Percentiles rank a stretch among this genome's conserved stretches.
These are phyloP conservation scores for Pteronura brasiliensis DNA, from an alignment of 2,113 vertebrate genomes.

Conservation along the genomic window DNA sequence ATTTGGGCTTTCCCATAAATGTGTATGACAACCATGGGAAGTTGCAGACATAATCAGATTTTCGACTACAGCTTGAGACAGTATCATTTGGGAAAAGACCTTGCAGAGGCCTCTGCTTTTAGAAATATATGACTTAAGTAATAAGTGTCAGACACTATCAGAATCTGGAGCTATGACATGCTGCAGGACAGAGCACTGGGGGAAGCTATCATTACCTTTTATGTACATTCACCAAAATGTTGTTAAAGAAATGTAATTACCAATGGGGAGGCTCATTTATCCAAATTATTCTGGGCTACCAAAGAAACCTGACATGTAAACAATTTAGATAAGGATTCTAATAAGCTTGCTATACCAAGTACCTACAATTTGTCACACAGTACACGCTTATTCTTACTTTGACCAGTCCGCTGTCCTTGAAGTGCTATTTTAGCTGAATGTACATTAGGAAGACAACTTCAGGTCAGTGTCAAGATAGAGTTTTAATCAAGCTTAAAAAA, in stretches of 20 bases:
- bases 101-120: slow-evolving; percentile 67
- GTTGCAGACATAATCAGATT: background rate
- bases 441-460: background rate
- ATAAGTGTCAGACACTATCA: slow-evolving; percentile 81
- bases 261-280: slow-evolving; percentile 78
- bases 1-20: background rate
- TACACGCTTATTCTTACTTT: background rate
- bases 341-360: slow-evolving; percentile 43
- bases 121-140: slow-evolving; percentile 71
- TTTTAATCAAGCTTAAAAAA: background rate
- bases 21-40: background rate
- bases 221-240: slow-evolving; percentile 77
- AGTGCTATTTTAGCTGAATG: background rate
- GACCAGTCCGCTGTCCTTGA: background rate
- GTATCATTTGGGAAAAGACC: slow-evolving; percentile 48
- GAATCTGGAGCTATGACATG: slow-evolving; percentile 69
- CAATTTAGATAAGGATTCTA: slow-evolving; percentile 81
- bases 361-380: slow-evolving; percentile 42
- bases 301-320: slow-evolving; percentile 75
- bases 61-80: background rate
- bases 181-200: slow-evolving; percentile 78
- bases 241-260: slow-evolving; percentile 84
- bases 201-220: slow-evolving; percentile 80
- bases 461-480: background rate
- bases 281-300: slow-evolving; percentile 77